Conservation (phyloP, 1,140 invertebrate genomes). For the Atopsyche davidsoni region DNA sequence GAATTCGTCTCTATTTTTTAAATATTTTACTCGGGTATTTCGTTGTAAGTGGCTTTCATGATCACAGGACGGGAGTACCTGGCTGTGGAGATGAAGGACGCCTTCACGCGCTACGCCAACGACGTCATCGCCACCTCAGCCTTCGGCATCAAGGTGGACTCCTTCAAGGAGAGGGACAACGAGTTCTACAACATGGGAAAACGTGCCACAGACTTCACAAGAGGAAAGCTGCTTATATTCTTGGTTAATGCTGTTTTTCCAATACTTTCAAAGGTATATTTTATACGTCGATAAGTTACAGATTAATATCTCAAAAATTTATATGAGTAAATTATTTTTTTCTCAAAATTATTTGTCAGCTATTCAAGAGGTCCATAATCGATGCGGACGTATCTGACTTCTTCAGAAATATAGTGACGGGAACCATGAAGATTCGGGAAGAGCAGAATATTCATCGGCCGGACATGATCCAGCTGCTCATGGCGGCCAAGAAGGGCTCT, state of each 20-base stretch:
- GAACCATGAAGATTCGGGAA: conserved; percentile 30
- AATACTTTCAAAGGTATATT: too few relatives aligned
- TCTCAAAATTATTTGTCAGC: too few relatives aligned
- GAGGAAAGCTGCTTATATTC: neutral
- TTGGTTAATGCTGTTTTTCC: too few relatives aligned
- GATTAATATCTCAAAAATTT: too few relatives aligned
- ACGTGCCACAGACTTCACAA: neutral
- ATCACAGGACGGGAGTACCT: too few relatives aligned
- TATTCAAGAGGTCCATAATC: neutral
- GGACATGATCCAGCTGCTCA: conserved; percentile 37
- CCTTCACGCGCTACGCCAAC: conserved; percentile 47
- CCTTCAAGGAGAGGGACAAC: conserved; percentile 49
- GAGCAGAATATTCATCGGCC: conserved; percentile 29
- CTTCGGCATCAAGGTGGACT: conserved; percentile 53
- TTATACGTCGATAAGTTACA: too few relatives aligned
- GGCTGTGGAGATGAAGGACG: too few relatives aligned
- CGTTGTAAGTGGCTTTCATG: too few relatives aligned
- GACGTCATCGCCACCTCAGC: conserved; percentile 53
- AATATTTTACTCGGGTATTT: too few relatives aligned
- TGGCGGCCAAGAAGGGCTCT: conserved; percentile 31
- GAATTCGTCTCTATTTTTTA: too few relatives aligned
- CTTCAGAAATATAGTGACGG: conserved; percentile 31
- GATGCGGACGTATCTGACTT: conserved; percentile 12
- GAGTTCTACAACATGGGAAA: conserved; percentile 43
- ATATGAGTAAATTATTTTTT: too few relatives aligned